Evolutionary conservation across 2,113 vertebrate genomes (phyloP), one percentile per base, ranked within the genome.

Genomic region (Aix galericulata): DNA sequence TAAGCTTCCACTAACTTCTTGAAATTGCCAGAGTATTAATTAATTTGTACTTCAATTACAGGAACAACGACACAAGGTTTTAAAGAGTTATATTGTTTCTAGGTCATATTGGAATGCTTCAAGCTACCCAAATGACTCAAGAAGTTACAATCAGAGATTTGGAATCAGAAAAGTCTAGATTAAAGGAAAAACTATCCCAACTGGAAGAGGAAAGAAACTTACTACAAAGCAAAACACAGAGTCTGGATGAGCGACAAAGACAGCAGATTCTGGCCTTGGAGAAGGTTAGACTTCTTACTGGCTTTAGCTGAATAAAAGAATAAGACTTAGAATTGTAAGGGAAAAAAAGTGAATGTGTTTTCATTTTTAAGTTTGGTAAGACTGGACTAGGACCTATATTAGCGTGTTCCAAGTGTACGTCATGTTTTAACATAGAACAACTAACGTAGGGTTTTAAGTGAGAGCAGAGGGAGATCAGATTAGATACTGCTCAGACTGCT

Each of bases 101-200:
- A 99, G 99, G 99, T 98, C 99, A 99, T 93, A 99, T 99, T 86
- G 99, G 99, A 97, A 99, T 98, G 97, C 99, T 99, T 94, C 99
- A 99, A 97, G 99, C 99, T 96, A 99, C 99, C 77, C 99, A 99
- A 90, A 99, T 99, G 98, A 99, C 98, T 96, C 99, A 99, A 93
- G 99, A 99, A 92, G 99, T 99, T 56, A 99, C 99, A 95, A 99
- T 99, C 97, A 98, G 99, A 96, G 99, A 99, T 97, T 97, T 99
- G 97, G 99, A 99, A 97, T 99, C 98, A n/a, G 99, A 99, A 98
- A 99, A 99, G 64, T 98, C 98, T 88, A 98, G 98, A 82, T 98
- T 99, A 97, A 99, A 98, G 95, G 99, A 99, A 96, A 99, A 99
- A 95, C 97, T 99, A 74, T 96, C 98, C 86, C 98, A 99, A 12